These are phyloP conservation scores for Microtus pennsylvanicus DNA, from an alignment of 2,113 vertebrate species.

Conservation along the genomic window DNA sequence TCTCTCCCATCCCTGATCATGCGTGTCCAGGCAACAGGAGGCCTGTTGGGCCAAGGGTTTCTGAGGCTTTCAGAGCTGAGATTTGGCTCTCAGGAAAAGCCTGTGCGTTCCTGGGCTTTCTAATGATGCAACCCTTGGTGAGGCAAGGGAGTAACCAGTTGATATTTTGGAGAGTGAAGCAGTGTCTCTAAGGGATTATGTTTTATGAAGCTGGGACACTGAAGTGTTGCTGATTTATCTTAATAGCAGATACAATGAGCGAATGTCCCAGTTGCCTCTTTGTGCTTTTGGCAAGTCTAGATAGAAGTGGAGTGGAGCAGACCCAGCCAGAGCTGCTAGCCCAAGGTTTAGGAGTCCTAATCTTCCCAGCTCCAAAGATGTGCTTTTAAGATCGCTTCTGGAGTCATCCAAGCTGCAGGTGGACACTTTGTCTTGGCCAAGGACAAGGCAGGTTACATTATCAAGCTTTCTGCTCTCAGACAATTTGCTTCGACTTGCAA, in stretches of 20 bases:
- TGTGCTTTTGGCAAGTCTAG: constrained; percentile 72
- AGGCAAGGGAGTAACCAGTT: constrained; percentile 76
- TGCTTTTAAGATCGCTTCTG: constrained; percentile 80
- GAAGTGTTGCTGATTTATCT: constrained; percentile 81
- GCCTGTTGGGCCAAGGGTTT: constrained; percentile 8
- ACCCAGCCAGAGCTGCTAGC: constrained; percentile 78
- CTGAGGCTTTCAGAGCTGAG: constrained; percentile 38
- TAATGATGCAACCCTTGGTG: constrained; percentile 82
- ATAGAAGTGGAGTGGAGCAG: constrained; percentile 82
- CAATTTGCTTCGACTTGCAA: constrained; percentile 63
- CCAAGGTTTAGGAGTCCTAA: constrained; percentile 79
- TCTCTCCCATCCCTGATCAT: background rate
- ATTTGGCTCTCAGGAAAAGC: constrained; percentile 65
- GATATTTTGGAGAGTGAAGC: constrained; percentile 75
- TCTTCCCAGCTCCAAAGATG: constrained; percentile 80
- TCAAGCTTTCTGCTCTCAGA: constrained; percentile 34
- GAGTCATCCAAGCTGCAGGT: constrained; percentile 83
- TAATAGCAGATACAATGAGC: constrained; percentile 75
- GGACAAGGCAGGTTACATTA: constrained; percentile 65
- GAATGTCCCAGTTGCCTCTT: constrained; percentile 85
- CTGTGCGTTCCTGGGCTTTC: constrained; percentile 77
- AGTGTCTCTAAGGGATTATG: constrained; percentile 77
- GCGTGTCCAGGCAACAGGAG: background rate
- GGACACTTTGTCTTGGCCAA: constrained; percentile 79
- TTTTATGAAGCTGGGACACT: constrained; percentile 80